These are phyloP conservation scores for Pseudanteris insignis DNA, from an alignment of 2,888 invertebrate species.

Conservation along the genomic window DNA sequence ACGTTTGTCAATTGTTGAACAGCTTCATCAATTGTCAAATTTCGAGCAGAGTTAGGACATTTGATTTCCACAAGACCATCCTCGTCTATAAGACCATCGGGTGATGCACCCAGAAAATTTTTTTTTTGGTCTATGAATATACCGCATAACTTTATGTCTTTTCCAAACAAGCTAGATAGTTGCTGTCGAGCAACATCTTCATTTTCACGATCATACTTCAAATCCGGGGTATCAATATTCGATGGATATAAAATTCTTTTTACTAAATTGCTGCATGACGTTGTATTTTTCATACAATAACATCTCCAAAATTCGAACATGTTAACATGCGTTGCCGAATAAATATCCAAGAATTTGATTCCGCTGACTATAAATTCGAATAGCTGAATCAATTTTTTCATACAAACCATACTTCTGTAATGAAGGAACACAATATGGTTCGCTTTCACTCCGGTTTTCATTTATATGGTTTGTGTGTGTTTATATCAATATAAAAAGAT, in stretches of 20 bases:
- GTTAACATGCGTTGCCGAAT: conserved; percentile 14
- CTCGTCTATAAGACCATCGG: conserved; percentile 36
- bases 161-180: conserved; percentile 9
- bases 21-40: conserved; percentile 5
- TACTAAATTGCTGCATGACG: conserved; percentile 20
- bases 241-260: conserved; percentile 22
- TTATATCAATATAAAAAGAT: too few species aligned
- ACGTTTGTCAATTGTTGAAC: conserved; percentile 4
- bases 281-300: conserved; percentile 19
- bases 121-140: conserved; percentile 27
- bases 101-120: conserved; percentile 28
- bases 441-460: too few species aligned
- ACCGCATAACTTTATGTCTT: conserved; percentile 4
- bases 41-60: conserved; percentile 10
- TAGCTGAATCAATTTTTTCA: too few species aligned
- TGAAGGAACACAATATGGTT: too few species aligned
- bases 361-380: too few species aligned
- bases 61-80: conserved; percentile 34
- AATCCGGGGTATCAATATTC: neutral
- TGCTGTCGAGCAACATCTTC: conserved; percentile 4
- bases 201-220: neutral
- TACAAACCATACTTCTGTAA: too few species aligned
- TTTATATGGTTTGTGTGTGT: too few species aligned
- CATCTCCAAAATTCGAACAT: conserved; percentile 22
- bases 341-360: too few species aligned